Evolutionary conservation across 2,888 invertebrate genomes (phyloP).

Genomic region (Rhamphomyia laevipes): DNA sequence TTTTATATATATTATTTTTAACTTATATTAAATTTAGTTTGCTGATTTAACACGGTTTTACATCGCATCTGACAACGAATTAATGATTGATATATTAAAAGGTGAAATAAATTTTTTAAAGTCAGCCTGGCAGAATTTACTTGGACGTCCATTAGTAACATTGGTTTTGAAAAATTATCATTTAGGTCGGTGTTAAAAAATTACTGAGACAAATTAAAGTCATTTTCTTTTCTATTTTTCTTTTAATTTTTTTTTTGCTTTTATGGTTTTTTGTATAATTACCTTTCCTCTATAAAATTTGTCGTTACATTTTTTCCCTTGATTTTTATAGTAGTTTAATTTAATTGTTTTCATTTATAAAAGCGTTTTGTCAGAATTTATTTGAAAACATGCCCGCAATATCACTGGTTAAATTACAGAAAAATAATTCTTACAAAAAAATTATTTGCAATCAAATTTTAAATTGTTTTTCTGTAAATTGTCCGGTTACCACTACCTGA

Average conservation of each 20-base stretch:
- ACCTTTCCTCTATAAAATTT: conserved; percentile 15
- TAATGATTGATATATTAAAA: conserved; percentile 96
- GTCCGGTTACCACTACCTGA: too few species aligned
- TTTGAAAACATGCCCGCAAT: too few species aligned
- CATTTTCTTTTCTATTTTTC: conserved; percentile 10
- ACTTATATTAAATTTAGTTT: conserved; percentile 54
- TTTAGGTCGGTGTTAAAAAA: conserved; percentile 55
- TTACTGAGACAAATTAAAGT: conserved; percentile 14
- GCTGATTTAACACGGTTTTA: conserved; percentile 97
- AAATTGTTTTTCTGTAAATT: too few species aligned
- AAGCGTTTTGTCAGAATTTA: too few species aligned
- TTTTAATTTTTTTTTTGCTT: conserved; percentile 7
- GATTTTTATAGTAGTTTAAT: too few species aligned
- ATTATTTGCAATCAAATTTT: too few species aligned
- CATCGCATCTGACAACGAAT: conserved; percentile 94
- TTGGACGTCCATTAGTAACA: conserved; percentile 91
- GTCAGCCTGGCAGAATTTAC: conserved; percentile 95
- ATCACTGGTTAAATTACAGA: too few species aligned
- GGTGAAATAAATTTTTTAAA: conserved; percentile 96
- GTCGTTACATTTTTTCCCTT: conserved; percentile 4
- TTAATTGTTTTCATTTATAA: too few species aligned
- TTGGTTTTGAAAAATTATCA: conserved; percentile 79
- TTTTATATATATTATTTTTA: not conserved
- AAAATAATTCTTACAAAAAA: too few species aligned
- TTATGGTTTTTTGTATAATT: conserved; percentile 20